These are phyloP conservation scores for Goniozus legneri DNA, from an alignment of 1,140 invertebrate species.

Conservation along the genomic window DNA sequence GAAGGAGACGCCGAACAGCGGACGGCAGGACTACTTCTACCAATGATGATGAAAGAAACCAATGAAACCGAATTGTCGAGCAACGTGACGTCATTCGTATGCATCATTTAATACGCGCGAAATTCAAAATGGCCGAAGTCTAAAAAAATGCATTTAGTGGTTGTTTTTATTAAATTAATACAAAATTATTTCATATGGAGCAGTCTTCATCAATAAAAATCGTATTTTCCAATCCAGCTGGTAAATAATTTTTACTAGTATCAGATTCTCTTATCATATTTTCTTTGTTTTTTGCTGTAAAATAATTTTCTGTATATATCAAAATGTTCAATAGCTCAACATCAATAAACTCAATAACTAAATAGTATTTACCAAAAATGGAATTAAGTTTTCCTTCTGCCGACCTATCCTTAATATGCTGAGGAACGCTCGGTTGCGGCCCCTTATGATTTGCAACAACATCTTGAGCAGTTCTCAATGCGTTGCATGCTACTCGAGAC, in stretches of 20 bases:
- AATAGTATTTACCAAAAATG: slow-evolving; percentile 4
- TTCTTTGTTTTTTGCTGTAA: slow-evolving; percentile 60
- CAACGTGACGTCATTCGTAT: too few species aligned
- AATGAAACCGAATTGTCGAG: too few species aligned
- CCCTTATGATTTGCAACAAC: slow-evolving; percentile 21
- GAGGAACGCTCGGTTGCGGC: slow-evolving; percentile 22
- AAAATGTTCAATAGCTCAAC: not conserved
- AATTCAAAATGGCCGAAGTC: slow-evolving; percentile 26
- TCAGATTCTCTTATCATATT: slow-evolving; percentile 53
- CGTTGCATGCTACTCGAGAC: slow-evolving; percentile 64
- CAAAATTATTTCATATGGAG: too few species aligned
- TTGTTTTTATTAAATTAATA: too few species aligned
- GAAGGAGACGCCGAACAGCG: too few species aligned
- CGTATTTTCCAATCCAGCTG: slow-evolving; percentile 59
- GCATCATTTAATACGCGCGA: too few species aligned
- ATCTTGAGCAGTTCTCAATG: slow-evolving; percentile 55
- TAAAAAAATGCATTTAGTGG: slow-evolving; percentile 8
- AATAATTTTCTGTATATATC: not conserved
- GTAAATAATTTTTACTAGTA: slow-evolving; percentile 60
- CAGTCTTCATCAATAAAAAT: slow-evolving; percentile 56
- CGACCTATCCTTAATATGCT: slow-evolving; percentile 18
- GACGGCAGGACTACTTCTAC: too few species aligned
- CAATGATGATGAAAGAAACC: too few species aligned
- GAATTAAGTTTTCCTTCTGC: slow-evolving; percentile 13
- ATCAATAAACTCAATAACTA: not conserved